Percentiles rank a stretch among this genome's conserved stretches.
These are phyloP conservation scores for Chloroclysta siterata DNA, from an alignment of 2,888 invertebrate species.

Conservation along the genomic window DNA sequence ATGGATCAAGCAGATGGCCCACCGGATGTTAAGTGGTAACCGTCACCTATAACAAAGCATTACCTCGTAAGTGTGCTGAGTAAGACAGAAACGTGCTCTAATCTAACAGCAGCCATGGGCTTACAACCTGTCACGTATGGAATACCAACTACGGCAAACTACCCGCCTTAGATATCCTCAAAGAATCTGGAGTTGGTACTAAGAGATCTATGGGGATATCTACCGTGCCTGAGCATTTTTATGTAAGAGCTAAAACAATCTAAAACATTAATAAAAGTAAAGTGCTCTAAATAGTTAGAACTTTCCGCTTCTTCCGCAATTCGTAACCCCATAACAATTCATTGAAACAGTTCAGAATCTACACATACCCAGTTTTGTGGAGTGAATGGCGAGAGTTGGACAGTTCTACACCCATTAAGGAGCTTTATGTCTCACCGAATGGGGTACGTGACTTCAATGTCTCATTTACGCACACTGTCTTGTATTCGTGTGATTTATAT, in stretches of 20 bases:
- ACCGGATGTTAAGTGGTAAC: no score
- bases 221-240: not conserved
- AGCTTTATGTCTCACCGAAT: constrained; percentile 72
- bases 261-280: constrained; percentile 10
- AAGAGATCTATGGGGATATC: no score
- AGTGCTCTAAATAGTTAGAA: constrained; percentile 9
- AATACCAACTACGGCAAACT: no score
- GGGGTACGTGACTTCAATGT: constrained; percentile 71
- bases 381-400: constrained; percentile 71
- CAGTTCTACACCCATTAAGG: constrained; percentile 71
- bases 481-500: constrained; percentile 44
- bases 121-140: no score
- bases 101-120: no score
- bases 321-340: constrained; percentile 39
- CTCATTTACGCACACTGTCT: constrained; percentile 57
- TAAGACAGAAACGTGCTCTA: no score
- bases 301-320: constrained; percentile 21
- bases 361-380: constrained; percentile 50
- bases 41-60: no score
- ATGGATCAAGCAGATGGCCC: no score
- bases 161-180: no score
- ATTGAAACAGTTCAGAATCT: constrained; percentile 40
- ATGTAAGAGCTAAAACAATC: constrained; percentile 7
- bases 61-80: no score
- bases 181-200: no score